Evolutionary conservation across 2,797 vertebrate genomes (phyloP).

Genomic region (Xerus rutilus): DNA sequence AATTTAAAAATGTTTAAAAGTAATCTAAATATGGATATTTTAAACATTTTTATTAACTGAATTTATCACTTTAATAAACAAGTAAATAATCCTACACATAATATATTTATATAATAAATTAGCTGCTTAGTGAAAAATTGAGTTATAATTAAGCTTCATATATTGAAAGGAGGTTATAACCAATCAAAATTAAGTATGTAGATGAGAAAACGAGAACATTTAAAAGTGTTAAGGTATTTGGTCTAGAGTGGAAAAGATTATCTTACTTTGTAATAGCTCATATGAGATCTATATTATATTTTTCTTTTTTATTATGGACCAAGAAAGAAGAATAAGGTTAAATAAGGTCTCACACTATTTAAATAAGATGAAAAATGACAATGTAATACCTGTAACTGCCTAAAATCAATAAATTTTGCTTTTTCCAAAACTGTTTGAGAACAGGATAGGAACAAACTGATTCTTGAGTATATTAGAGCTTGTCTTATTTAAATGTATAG

Average conservation of each 20-base stretch:
- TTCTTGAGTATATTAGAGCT: neutral
- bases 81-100: neutral
- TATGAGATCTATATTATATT: neutral
- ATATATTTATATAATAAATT: neutral
- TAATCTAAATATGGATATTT: neutral
- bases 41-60: neutral
- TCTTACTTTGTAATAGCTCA: neutral
- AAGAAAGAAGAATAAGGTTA: neutral
- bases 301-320: neutral
- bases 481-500: neutral
- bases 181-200: neutral
- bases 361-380: neutral
- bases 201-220: neutral
- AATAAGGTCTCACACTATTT: neutral
- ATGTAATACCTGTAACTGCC: neutral
- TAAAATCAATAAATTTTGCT: neutral
- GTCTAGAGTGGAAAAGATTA: neutral
- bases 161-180: neutral
- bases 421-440: neutral
- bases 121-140: conserved; percentile 13
- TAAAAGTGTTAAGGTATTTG: neutral
- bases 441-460: neutral
- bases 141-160: neutral
- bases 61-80: conserved; percentile 9
- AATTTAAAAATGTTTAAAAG: neutral